phyloP scores from a whole-genome alignment of 1,140 invertebrate species.

The Eumaeus atala region DNA sequence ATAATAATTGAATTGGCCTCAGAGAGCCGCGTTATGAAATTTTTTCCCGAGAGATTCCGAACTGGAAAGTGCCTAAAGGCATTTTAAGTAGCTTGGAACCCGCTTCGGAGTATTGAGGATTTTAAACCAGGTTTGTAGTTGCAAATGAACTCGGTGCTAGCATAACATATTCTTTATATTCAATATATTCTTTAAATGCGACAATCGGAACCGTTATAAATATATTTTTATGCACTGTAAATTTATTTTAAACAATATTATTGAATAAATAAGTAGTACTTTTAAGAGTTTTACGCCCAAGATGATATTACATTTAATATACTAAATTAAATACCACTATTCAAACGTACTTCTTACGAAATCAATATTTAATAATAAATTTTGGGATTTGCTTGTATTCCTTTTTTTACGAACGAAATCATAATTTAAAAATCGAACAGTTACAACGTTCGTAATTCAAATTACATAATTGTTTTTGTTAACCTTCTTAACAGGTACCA shows the following conservation, averaged over 20 bases:
- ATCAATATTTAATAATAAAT: no score
- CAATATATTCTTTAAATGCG: not conserved
- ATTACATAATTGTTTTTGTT: not conserved
- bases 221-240: no score
- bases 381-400: no score
- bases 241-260: no score
- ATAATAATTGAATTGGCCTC: slow-evolving; percentile 23
- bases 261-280: no score
- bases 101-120: slow-evolving; percentile 39
- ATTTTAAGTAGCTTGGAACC: slow-evolving; percentile 21
- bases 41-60: slow-evolving; percentile 32
- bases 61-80: slow-evolving; percentile 27
- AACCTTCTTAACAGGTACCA: not conserved
- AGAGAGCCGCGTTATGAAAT: slow-evolving; percentile 27
- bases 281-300: no score
- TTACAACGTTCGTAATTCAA: not conserved
- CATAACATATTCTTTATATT: not conserved
- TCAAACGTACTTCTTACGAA: no score
- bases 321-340: no score
- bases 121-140: slow-evolving; percentile 56
- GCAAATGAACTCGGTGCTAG: slow-evolving; percentile 21
- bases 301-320: no score
- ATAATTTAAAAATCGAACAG: no score
- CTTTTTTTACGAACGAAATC: no score
- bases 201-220: no score